Evolutionary conservation across 2,888 invertebrate species (phyloP).

Genomic region (Brenthis hecate): DNA sequence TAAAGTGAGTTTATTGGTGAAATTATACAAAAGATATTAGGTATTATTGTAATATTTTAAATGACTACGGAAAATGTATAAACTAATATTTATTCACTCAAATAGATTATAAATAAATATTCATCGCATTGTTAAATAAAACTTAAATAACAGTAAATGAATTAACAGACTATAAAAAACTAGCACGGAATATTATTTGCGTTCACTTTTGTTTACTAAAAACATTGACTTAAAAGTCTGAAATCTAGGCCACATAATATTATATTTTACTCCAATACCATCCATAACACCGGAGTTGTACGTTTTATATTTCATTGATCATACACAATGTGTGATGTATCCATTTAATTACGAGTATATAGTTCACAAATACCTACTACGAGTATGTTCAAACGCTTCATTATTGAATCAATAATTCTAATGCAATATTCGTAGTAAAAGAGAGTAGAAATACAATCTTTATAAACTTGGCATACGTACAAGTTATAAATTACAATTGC

Average conservation of each 20-base stretch:
- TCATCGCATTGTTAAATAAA: background rate
- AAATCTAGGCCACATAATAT: constrained; percentile 9
- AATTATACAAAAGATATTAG: background rate
- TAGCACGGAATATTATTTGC: background rate
- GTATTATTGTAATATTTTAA: no score
- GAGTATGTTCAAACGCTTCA: constrained; percentile 11
- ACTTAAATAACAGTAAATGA: background rate
- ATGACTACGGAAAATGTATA: no score
- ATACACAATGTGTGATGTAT: background rate
- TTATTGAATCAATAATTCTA: constrained; percentile 36
- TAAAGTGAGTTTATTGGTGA: background rate
- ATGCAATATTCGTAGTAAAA: constrained; percentile 7
- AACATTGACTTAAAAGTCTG: constrained; percentile 14
- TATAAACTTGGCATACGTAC: background rate
- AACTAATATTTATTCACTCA: no score
- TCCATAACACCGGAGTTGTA: constrained; percentile 1
- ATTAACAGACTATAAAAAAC: no score
- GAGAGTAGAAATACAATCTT: background rate
- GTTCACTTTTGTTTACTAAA: constrained; percentile 6
- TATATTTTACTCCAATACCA: constrained; percentile 6
- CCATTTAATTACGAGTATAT: constrained; percentile 11
- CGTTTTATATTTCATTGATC: constrained; percentile 8
- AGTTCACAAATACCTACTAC: constrained; percentile 22
- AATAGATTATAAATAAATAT: no score
- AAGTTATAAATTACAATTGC: background rate